phyloP scores from a whole-genome alignment of 2,797 vertebrate species.

The Lithobates sylvaticus region DNA sequence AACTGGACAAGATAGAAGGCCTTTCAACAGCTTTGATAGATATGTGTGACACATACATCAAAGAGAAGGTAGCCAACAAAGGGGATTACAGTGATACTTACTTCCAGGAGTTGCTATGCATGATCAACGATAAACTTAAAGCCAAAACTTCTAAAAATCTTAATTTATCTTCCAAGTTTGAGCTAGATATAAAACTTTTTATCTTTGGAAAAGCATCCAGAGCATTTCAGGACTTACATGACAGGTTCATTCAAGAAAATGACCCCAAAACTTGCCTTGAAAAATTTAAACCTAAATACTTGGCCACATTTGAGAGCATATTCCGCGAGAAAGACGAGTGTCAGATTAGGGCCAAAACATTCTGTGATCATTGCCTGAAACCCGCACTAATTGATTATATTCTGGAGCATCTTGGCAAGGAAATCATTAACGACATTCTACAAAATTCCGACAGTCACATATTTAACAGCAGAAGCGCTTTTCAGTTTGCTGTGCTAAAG shows the following conservation, averaged over 20 bases:
- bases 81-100: slow-evolving; percentile 8
- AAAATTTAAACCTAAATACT: slow-evolving; percentile 59
- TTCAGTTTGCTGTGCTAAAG: not conserved
- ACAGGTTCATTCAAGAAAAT: slow-evolving; percentile 70
- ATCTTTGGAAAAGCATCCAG: slow-evolving; percentile 72
- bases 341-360: not conserved
- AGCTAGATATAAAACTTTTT: slow-evolving; percentile 72
- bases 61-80: not conserved
- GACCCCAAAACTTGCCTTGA: slow-evolving; percentile 67
- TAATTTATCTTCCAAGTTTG: not conserved
- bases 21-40: not conserved
- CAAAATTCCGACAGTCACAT: not conserved
- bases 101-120: slow-evolving; percentile 45
- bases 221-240: slow-evolving; percentile 74
- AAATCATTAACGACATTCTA: slow-evolving; percentile 2
- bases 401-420: not conserved
- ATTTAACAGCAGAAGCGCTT: not conserved
- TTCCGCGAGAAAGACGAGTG: not conserved
- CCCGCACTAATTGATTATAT: not conserved
- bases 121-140: not conserved
- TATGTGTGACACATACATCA: not conserved
- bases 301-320: not conserved
- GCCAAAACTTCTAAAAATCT: not conserved
- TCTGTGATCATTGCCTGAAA: slow-evolving; percentile 20
- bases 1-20: not conserved